Evolutionary conservation across 2,888 invertebrate genomes (phyloP).

Genomic region (Cheilosia urbana): DNA sequence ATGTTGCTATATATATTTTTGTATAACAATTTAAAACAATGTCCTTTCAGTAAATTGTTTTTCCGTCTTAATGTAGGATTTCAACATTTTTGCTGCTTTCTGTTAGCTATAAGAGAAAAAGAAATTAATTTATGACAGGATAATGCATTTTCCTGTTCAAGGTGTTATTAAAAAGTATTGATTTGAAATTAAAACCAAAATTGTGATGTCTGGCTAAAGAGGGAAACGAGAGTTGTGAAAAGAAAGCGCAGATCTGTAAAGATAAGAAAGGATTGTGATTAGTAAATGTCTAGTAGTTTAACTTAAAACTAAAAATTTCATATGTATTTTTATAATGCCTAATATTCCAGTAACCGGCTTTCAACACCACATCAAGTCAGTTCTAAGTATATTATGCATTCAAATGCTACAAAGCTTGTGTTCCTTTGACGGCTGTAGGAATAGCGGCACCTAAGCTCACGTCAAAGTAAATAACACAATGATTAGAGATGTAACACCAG

Average conservation of each 20-base stretch:
- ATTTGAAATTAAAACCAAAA: neutral
- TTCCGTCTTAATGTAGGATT: constrained; percentile 79
- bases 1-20: constrained; percentile 37
- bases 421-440: no score
- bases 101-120: constrained; percentile 79
- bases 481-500: no score
- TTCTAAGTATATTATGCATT: no score
- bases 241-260: constrained; percentile 41
- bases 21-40: constrained; percentile 53
- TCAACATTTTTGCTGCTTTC: constrained; percentile 82
- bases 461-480: no score
- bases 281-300: neutral
- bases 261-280: constrained; percentile 24
- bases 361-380: neutral
- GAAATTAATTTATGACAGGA: constrained; percentile 12
- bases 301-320: no score
- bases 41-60: constrained; percentile 64
- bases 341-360: no score
- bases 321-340: no score
- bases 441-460: no score
- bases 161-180: neutral
- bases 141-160: no score
- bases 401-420: no score
- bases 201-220: constrained; percentile 29
- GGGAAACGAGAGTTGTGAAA: neutral